A percentile compares a stretch with the other conserved stretches of the same genome.
Evolutionary conservation across 2,888 invertebrate genomes (phyloP).

Genomic region (Entomobrya proxima): DNA sequence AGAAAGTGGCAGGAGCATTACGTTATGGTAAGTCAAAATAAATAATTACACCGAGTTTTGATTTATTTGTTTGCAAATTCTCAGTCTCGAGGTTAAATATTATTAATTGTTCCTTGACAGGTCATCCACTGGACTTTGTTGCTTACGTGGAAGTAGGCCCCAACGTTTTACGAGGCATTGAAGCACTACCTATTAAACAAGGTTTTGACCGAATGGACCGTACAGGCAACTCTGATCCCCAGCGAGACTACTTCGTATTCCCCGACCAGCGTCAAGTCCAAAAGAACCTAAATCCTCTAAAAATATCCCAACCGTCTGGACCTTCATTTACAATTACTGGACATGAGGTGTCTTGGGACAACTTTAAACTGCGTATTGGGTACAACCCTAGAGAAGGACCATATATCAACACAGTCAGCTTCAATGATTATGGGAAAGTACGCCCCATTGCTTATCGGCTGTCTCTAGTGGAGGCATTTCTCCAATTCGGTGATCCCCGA

Average conservation of each 20-base stretch:
- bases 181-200: conserved; percentile 39
- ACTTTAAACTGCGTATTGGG: conserved; percentile 72
- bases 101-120: not conserved
- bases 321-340: conserved; percentile 68
- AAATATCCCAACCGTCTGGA: conserved; percentile 68
- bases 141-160: conserved; percentile 42
- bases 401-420: conserved; percentile 5
- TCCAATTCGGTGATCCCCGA: conserved; percentile 7
- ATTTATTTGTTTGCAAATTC: too few relatives aligned
- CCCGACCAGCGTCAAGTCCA: not conserved
- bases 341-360: conserved; percentile 70
- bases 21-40: too few relatives aligned
- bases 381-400: conserved; percentile 23
- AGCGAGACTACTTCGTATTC: not conserved
- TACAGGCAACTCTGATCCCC: not conserved
- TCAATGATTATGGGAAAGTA: conserved; percentile 21
- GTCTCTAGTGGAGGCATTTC: conserved; percentile 7
- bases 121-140: conserved; percentile 50
- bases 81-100: too few relatives aligned
- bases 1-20: not conserved
- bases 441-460: conserved; percentile 45
- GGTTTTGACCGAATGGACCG: not conserved
- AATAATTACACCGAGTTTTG: too few relatives aligned
- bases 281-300: conserved; percentile 61
- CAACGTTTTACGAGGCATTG: conserved; percentile 17